Base-by-base conservation (phyloP, 2,888 invertebrate species). In the Nebria brevicollis region DNA sequence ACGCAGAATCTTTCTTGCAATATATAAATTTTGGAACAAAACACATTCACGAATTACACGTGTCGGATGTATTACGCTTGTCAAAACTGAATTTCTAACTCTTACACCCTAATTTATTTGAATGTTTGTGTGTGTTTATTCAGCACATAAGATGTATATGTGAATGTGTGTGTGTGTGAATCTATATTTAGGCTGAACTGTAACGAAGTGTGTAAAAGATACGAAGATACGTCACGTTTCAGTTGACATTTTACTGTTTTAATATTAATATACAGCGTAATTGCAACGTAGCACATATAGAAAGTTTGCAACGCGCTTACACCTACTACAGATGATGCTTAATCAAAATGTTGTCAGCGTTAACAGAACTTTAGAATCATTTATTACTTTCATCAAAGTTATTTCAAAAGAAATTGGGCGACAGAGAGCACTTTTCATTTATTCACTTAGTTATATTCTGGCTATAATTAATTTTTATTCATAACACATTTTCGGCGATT, bases 91-190 rank as follows among this genome's bases (percentile, higher is more conserved):
- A 72, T 66, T 78, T 78, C 78, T 72, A 1, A 72, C 78, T 78
- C 78, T 78, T 78, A 78, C 78, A 66, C n/a, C 41, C 73, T 78
- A 73, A 78, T 78, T 78, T 78, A 72, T 73, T 73, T 78, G 25
- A 26, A 15, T 25, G n/a, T 10, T 13, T 26, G 15, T 34, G 34
- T 26, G 70, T 70, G 26, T 25, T 11, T 70, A 25, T 70, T 5
- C 15, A 13, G 13, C 25, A 25, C 25, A 70, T 2, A 13, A 25
- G 15, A 25, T 65, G 65, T 65, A 25, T 66, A 70, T 1, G 13
- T 54, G 7, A 13, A 13, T 54, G 4, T 13, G 0, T 11, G 13
- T 11, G 54, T 54, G 13, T 54, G 54, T 7, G 54, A 54, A 54
- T 54, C 54, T 54, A 54, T 54, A 54, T 54, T 54, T 54, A 54